phyloP scores from a whole-genome alignment of 2,113 vertebrate genomes.

The Henicopernis longicauda region DNA sequence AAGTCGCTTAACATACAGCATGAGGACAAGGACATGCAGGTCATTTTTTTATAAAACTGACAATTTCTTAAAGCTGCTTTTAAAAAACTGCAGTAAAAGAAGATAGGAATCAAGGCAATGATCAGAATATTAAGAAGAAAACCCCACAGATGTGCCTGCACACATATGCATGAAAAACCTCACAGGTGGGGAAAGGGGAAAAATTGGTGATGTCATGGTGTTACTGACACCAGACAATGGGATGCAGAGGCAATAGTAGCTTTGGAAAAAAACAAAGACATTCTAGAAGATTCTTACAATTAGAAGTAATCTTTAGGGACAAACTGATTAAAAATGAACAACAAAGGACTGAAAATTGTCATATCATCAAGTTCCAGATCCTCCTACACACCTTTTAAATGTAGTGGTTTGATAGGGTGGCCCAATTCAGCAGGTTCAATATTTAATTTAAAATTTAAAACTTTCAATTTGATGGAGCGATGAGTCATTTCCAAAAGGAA shows the following conservation, averaged over 20 bases:
- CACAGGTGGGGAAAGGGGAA: neutral
- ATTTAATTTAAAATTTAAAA: constrained; percentile 58
- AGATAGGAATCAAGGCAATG: neutral
- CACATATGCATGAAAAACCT: neutral
- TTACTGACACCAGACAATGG: neutral
- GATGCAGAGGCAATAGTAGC: neutral
- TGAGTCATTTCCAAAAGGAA: constrained; percentile 50
- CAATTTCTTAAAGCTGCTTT: neutral
- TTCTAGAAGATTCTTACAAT: constrained; percentile 3
- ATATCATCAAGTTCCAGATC: neutral
- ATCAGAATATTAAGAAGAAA: neutral
- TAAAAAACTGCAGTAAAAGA: neutral
- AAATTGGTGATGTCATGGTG: neutral
- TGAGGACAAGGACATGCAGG: neutral
- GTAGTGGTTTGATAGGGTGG: neutral
- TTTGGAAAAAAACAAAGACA: neutral
- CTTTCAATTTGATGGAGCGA: constrained; percentile 11
- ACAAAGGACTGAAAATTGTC: neutral
- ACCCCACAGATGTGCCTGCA: neutral
- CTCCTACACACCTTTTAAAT: neutral
- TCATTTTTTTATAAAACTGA: neutral
- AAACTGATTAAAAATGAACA: constrained; percentile 14
- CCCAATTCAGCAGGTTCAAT: constrained; percentile 22
- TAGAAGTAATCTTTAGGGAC: neutral
- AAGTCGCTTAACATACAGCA: neutral